Percentiles rank a stretch among this genome's conserved stretches.
Evolutionary conservation across 2,888 invertebrate species (phyloP).

Genomic region (Incurvaria masculella): DNA sequence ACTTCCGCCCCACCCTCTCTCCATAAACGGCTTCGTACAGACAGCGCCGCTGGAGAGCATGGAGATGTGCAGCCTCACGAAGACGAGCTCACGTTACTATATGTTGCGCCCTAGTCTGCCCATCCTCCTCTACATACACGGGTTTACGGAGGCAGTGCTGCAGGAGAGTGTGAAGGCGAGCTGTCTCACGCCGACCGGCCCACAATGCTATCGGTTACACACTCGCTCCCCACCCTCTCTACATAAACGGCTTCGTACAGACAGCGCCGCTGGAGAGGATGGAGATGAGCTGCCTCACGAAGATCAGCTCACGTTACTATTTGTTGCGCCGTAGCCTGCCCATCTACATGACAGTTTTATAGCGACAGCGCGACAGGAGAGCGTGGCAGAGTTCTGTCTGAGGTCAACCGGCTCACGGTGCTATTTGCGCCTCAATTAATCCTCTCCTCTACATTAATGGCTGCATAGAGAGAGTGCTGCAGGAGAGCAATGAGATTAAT

Average conservation of each 20-base stretch:
- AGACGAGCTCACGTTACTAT: neutral
- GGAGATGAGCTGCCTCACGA: neutral
- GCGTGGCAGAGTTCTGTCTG: constrained; percentile 39
- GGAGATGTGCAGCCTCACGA: neutral
- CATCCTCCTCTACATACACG: constrained; percentile 59
- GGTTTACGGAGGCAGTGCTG: constrained; percentile 55
- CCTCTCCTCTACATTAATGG: neutral
- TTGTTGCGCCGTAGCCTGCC: constrained; percentile 30
- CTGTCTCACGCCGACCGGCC: constrained; percentile 5
- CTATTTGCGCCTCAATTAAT: constrained; percentile 10
- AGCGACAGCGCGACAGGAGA: constrained; percentile 55
- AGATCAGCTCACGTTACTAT: neutral
- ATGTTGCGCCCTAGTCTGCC: too few species aligned
- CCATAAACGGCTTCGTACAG: constrained; percentile 3
- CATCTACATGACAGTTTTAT: constrained; percentile 60
- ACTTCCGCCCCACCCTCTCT: constrained; percentile 6
- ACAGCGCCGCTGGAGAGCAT: constrained; percentile 1
- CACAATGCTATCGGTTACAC: constrained; percentile 11
- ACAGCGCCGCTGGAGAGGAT: constrained; percentile 1
- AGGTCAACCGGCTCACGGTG: constrained; percentile 10
- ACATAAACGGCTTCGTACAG: constrained; percentile 3
- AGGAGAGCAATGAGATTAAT: constrained; percentile 1
- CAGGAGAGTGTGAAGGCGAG: constrained; percentile 55
- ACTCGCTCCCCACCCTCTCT: constrained; percentile 5
- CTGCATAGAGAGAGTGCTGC: constrained; percentile 3